phyloP scores from a whole-genome alignment of 2,113 vertebrate genomes.

The Ramphastos sulfuratus region DNA sequence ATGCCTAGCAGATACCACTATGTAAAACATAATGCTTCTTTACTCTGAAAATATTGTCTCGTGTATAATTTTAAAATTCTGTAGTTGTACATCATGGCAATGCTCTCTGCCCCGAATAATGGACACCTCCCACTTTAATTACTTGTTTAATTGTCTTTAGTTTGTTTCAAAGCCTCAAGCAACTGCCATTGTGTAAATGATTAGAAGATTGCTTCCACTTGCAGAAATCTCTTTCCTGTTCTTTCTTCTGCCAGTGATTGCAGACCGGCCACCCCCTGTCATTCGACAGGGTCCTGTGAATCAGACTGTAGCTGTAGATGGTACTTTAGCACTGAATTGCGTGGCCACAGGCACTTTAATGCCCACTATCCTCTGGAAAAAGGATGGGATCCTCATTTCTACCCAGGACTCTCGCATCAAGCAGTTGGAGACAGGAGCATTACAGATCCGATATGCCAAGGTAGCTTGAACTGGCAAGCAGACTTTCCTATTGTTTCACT shows the following conservation, averaged over 20 bases:
- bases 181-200: slow-evolving; percentile 82
- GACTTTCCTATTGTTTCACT: not conserved
- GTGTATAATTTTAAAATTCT: slow-evolving; percentile 48
- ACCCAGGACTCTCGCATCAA: slow-evolving; percentile 95
- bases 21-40: not conserved
- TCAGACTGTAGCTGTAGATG: slow-evolving; percentile 95
- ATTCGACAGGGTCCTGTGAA: slow-evolving; percentile 95
- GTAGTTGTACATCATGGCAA: slow-evolving; percentile 43
- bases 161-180: slow-evolving; percentile 80
- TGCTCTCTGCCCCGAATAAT: slow-evolving; percentile 68
- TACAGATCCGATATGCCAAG: slow-evolving; percentile 97
- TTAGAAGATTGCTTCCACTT: slow-evolving; percentile 90
- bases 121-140: slow-evolving; percentile 73
- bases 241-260: slow-evolving; percentile 85
- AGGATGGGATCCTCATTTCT: slow-evolving; percentile 88
- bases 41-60: not conserved
- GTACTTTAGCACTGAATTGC: slow-evolving; percentile 89
- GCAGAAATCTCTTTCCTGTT: slow-evolving; percentile 78
- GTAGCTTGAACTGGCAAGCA: slow-evolving; percentile 65
- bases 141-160: slow-evolving; percentile 83
- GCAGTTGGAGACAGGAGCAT: slow-evolving; percentile 86
- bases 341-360: slow-evolving; percentile 85
- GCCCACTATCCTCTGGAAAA: slow-evolving; percentile 95
- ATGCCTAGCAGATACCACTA: not conserved
- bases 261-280: slow-evolving; percentile 94